A percentile compares a stretch with the other conserved stretches of the same genome.
Conservation (phyloP, 2,797 vertebrate genomes). For the Rhadinocentrus ornatus region DNA sequence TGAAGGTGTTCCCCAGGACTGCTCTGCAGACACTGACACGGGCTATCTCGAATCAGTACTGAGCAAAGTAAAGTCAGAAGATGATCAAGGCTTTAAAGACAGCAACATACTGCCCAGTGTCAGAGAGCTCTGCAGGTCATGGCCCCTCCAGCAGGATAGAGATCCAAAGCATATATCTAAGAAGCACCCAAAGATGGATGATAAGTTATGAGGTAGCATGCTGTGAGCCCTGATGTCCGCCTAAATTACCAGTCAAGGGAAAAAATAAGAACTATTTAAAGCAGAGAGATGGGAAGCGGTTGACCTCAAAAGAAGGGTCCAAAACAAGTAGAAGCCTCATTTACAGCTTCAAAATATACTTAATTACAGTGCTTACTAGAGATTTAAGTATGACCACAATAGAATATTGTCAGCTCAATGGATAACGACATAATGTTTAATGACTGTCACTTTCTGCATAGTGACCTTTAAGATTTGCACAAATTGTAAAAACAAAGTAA, state of each 20-base stretch:
- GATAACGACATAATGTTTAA: no score
- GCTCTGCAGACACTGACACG: background rate
- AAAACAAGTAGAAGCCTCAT: background rate
- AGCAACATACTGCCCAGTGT: background rate
- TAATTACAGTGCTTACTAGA: background rate
- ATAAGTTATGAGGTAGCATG: background rate
- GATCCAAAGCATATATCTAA: conserved; percentile 3
- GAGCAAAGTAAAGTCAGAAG: conserved; percentile 4
- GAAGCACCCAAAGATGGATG: conserved; percentile 4
- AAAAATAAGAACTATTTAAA: background rate
- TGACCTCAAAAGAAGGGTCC: background rate
- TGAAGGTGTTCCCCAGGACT: background rate
- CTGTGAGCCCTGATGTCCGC: conserved; percentile 8
- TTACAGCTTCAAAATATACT: background rate
- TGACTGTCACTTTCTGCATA: no score
- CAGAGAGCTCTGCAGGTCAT: background rate
- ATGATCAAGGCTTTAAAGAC: conserved; percentile 4
- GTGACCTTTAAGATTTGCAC: no score
- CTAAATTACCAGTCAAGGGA: background rate
- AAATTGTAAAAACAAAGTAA: no score
- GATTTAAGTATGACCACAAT: no score
- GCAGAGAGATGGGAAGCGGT: background rate
- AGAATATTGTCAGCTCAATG: no score
- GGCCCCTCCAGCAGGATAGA: conserved; percentile 8
- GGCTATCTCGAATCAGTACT: background rate